phyloP scores from a whole-genome alignment of 2,797 vertebrate genomes.

The Hemitrygon akajei region DNA sequence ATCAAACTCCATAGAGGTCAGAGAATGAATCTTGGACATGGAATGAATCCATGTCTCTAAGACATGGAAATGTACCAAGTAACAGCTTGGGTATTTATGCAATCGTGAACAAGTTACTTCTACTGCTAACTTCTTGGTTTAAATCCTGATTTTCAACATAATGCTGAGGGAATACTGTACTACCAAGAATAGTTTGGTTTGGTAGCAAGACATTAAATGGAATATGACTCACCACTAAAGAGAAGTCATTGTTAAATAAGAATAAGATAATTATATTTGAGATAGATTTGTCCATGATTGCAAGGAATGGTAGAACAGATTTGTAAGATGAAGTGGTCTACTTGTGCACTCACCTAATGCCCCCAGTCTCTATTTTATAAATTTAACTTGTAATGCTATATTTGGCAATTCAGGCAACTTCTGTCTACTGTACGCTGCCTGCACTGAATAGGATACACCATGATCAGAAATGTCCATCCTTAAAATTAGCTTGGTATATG shows the following conservation, averaged over 20 bases:
- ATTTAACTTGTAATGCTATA: background rate
- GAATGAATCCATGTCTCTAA: background rate
- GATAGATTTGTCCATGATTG: background rate
- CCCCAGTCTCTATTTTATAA: background rate
- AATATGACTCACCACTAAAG: background rate
- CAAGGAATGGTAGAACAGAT: background rate
- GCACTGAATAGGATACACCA: background rate
- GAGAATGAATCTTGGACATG: background rate
- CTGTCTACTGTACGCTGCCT: background rate
- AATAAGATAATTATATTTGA: background rate
- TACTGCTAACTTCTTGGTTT: background rate
- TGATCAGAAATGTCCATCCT: background rate
- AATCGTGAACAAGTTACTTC: background rate
- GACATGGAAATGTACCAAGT: background rate
- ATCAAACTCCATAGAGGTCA: background rate
- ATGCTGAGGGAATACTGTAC: background rate
- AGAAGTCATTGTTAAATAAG: background rate
- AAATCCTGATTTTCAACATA: background rate
- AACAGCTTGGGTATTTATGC: background rate
- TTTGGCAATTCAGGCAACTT: background rate
- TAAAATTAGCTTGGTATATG: background rate
- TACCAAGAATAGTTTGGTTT: background rate
- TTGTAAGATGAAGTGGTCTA: background rate
- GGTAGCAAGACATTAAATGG: background rate
- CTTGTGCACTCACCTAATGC: background rate